Conservation (phyloP, 2,797 vertebrate species). For the Hippopotamyrus pictus region DNA sequence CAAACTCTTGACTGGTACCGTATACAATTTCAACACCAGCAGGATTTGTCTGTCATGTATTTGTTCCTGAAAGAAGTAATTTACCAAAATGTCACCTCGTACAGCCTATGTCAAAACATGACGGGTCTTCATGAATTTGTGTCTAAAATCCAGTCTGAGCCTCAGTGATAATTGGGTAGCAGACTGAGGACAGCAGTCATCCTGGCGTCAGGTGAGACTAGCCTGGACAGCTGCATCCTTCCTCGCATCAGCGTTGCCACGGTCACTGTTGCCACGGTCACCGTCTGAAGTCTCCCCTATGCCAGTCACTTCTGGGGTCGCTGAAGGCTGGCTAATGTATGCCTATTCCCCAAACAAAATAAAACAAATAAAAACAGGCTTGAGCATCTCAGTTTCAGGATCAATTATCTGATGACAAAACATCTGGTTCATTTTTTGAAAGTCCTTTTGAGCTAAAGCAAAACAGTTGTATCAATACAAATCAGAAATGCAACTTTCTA, state of each 20-base stretch:
- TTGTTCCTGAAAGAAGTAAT: background rate
- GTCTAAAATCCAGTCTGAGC: background rate
- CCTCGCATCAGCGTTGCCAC: background rate
- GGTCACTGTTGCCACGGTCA: background rate
- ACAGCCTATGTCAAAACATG: background rate
- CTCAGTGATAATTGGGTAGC: background rate
- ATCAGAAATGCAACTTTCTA: background rate
- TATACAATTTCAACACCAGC: background rate
- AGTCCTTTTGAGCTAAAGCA: background rate
- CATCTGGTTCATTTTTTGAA: background rate
- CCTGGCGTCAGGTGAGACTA: background rate
- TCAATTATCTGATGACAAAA: background rate
- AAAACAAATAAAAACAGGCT: background rate
- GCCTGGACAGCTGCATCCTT: conserved; percentile 5
- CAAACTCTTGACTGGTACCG: background rate
- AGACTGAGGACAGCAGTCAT: background rate
- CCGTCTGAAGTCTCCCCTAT: conserved; percentile 14
- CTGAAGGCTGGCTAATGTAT: background rate
- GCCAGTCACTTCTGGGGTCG: background rate
- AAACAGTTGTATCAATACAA: background rate
- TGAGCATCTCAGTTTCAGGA: background rate
- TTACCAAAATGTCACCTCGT: background rate
- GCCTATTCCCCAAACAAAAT: background rate
- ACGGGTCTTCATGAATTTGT: background rate
- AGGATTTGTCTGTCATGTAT: background rate